Conservation (phyloP, 2,797 vertebrate species). For the Lagodon rhomboides region DNA sequence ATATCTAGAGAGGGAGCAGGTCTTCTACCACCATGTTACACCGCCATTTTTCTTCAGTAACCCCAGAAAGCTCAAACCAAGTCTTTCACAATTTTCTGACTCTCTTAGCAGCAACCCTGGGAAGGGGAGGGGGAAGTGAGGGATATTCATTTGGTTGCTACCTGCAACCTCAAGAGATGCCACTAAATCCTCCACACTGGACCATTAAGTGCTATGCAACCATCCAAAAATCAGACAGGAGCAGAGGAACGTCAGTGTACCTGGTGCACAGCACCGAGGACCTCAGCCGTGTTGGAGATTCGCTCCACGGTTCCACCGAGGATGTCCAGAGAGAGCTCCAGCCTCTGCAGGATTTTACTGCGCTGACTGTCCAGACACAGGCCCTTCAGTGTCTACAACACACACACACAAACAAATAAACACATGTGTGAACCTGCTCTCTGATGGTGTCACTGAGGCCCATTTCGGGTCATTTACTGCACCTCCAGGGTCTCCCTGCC, state of each 20-base stretch:
- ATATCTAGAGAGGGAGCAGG: too few relatives aligned
- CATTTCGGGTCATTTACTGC: background rate
- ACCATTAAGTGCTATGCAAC: too few relatives aligned
- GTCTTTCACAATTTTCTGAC: too few relatives aligned
- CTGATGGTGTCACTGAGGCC: background rate
- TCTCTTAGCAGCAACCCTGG: too few relatives aligned
- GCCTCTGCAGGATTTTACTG: conserved; percentile 82
- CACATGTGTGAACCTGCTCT: background rate
- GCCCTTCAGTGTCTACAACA: conserved; percentile 81
- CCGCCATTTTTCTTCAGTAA: too few relatives aligned
- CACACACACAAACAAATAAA: conserved; percentile 19
- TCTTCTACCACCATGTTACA: too few relatives aligned
- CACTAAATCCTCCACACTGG: too few relatives aligned
- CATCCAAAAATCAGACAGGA: background rate
- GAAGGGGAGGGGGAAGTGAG: too few relatives aligned
- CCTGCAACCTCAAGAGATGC: too few relatives aligned
- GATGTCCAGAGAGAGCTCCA: conserved; percentile 86
- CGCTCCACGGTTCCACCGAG: conserved; percentile 83
- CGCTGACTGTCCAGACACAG: conserved; percentile 81
- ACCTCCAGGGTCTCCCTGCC: conserved; percentile 88
- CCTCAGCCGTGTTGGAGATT: conserved; percentile 86
- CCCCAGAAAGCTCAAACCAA: too few relatives aligned
- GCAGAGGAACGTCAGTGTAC: conserved; percentile 61
- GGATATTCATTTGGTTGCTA: too few relatives aligned
- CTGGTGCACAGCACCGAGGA: conserved; percentile 91